Percentiles rank a stretch among this genome's conserved stretches.
phyloP scores from a whole-genome alignment of 2,888 invertebrate genomes.

The Drosophila prostipennis region DNA sequence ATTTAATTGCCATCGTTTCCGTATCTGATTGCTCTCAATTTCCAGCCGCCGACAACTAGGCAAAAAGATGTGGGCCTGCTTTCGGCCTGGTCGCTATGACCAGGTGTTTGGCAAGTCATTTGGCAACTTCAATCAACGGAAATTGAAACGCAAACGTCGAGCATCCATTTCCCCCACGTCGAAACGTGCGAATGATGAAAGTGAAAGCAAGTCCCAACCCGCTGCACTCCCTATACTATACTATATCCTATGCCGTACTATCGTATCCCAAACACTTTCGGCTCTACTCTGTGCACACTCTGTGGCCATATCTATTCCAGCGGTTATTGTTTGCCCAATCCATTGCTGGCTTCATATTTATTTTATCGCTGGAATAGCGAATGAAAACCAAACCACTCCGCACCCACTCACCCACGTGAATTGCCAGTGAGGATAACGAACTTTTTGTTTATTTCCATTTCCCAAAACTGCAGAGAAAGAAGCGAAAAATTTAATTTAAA shows the following conservation, averaged over 20 bases:
- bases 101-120: conserved; percentile 56
- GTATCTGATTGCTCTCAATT: conserved; percentile 47
- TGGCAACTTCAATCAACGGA: conserved; percentile 73
- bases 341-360: conserved; percentile 57
- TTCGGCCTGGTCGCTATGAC: conserved; percentile 20
- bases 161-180: conserved; percentile 17
- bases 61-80: conserved; percentile 14
- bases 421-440: conserved; percentile 28
- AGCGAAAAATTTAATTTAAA: conserved; percentile 69
- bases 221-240: conserved; percentile 12
- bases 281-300: background rate
- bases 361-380: conserved; percentile 51
- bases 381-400: conserved; percentile 35
- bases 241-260: background rate
- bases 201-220: conserved; percentile 3
- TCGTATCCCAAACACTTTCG: background rate
- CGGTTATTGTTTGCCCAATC: conserved; percentile 51
- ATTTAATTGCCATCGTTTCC: conserved; percentile 72
- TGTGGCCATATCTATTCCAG: conserved; percentile 25
- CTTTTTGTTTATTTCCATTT: conserved; percentile 59
- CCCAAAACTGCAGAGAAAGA: conserved; percentile 17
- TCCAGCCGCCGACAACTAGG: conserved; percentile 41
- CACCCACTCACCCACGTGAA: conserved; percentile 28
- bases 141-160: conserved; percentile 67
- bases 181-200: conserved; percentile 61